A percentile compares a stretch with the other conserved stretches of the same genome.
phyloP scores from a whole-genome alignment of 2,797 vertebrate genomes.

The Neomorphus geoffroyi region DNA sequence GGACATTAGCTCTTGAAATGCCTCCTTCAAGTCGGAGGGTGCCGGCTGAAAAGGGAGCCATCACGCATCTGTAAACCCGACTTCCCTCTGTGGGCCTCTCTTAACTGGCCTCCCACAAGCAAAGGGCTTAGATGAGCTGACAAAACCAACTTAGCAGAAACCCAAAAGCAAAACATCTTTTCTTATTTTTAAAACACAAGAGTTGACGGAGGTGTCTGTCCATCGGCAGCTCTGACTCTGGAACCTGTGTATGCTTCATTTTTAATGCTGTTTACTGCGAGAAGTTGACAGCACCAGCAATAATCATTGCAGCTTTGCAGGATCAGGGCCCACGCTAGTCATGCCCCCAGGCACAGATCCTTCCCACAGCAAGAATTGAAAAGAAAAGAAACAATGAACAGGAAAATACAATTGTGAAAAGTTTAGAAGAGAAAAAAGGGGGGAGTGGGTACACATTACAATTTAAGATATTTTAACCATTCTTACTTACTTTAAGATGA shows the following conservation, averaged over 20 bases:
- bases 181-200: not conserved
- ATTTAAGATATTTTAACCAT: not conserved
- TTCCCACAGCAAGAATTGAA: not conserved
- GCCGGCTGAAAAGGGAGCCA: not conserved
- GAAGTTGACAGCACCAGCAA: not conserved
- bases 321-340: not conserved
- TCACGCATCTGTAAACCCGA: not conserved
- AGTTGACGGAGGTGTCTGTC: not conserved
- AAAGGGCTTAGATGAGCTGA: not conserved
- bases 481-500: not conserved
- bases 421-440: not conserved
- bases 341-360: not conserved
- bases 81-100: not conserved
- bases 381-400: not conserved
- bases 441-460: not conserved
- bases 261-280: not conserved
- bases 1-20: not conserved
- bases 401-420: not conserved
- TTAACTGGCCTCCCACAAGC: not conserved
- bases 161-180: not conserved
- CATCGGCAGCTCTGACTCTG: not conserved
- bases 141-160: not conserved
- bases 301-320: not conserved
- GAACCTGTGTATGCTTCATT: not conserved
- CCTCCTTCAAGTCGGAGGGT: rapidly evolving